Evolutionary conservation across 2,113 vertebrate genomes (phyloP), one percentile per base, ranked within the genome.

Genomic region (Varanus salvator): DNA sequence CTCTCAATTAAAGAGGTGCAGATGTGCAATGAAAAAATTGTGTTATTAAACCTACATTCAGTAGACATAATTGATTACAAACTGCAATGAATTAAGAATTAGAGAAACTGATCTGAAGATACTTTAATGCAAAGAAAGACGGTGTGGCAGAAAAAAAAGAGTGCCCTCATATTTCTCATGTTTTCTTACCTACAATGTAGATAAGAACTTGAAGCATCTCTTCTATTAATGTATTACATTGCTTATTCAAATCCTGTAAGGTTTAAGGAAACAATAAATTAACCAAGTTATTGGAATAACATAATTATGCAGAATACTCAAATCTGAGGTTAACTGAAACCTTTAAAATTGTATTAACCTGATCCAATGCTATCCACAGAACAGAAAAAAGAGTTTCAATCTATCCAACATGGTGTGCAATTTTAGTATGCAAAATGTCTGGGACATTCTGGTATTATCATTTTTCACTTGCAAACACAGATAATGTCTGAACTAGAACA

Each of bases 161-260:
- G 6, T 72, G 48, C 72, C 19, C 34, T 54, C 8, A 82, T 83
- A 9, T 86, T 78, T 78, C 23, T 4, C 27, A 8, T 57, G 50
- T 77, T 60, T 83, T 92, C 95, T 97, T 98, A 98, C 99, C 99
- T 90, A 97, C 94, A 91, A 99, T 95, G 92, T 98, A 98, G 82
- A 99, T 99, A 75, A 99, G 96, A 91, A 99, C 97, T 94, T 98
- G 98, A 9, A 99, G 97, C 98, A 99, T 99, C 96, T 99, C 99
- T 94, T 99, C 99, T 91, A 98, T 98, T 95, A 99, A 90, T 77
- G 98, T 96, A 29, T 99, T 99, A 95, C 95, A 98, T 78, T 99
- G 98, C 77, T 97, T 98, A 95, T 98, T 95, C 91, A 98, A 97
- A 93, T 99, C 99, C 99, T 99, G 93, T 2, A 64, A 50, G 88